These are phyloP conservation scores for Glyphotaelius pellucidus DNA, from an alignment of 2,888 invertebrate species.

Conservation along the genomic window DNA sequence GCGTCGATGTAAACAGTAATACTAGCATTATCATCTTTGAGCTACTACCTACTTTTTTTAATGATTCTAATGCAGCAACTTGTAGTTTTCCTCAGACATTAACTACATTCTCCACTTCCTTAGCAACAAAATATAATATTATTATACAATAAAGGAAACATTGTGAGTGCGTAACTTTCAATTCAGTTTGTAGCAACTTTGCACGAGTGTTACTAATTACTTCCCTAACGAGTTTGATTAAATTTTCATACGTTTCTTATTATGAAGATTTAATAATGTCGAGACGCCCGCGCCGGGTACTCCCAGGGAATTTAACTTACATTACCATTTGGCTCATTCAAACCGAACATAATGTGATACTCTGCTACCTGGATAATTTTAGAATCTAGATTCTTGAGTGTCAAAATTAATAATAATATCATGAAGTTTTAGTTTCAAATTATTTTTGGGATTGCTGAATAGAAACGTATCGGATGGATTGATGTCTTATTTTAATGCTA, in stretches of 20 bases:
- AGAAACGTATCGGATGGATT: neutral
- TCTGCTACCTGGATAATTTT: neutral
- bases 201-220: slow-evolving; percentile 22
- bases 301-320: slow-evolving; percentile 3
- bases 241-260: slow-evolving; percentile 19
- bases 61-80: neutral
- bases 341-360: neutral
- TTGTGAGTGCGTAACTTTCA: neutral
- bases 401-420: neutral
- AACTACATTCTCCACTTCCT: neutral
- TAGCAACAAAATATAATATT: neutral
- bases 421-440: neutral
- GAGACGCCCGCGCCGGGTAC: neutral
- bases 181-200: neutral
- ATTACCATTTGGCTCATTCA: neutral
- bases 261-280: slow-evolving; percentile 9
- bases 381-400: neutral
- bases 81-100: neutral
- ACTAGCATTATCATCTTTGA: too few relatives aligned
- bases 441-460: neutral
- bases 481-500: too few relatives aligned
- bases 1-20: too few relatives aligned
- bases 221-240: slow-evolving; percentile 8
- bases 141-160: neutral
- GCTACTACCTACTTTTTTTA: neutral